phyloP scores from a whole-genome alignment of 2,888 invertebrate genomes.

The Gymnosoma rotundatum region DNA sequence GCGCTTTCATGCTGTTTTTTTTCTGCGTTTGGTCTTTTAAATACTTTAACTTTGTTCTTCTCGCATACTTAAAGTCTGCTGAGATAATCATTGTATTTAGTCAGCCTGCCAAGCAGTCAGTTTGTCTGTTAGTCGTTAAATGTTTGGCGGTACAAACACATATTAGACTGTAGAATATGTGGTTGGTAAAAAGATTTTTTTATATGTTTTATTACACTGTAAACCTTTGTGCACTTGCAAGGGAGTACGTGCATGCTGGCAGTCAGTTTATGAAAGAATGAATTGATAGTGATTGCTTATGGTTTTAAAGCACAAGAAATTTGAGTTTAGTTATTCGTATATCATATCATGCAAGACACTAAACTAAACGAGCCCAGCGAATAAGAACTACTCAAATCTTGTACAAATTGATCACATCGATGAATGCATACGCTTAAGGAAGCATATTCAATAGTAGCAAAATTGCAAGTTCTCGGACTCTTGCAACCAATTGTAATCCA shows the following conservation, averaged over 20 bases:
- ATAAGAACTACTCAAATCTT: too few relatives aligned
- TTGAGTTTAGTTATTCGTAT: too few relatives aligned
- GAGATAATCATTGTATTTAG: constrained; percentile 38
- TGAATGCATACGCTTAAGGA: too few relatives aligned
- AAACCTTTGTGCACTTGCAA: constrained; percentile 32
- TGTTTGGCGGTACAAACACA: constrained; percentile 8
- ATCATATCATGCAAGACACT: too few relatives aligned
- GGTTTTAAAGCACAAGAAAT: too few relatives aligned
- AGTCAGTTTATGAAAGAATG: constrained; percentile 2
- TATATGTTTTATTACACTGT: constrained; percentile 15
- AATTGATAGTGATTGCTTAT: neutral
- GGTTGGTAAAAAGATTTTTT: constrained; percentile 24
- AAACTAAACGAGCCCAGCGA: too few relatives aligned
- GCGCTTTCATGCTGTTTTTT: constrained; percentile 65
- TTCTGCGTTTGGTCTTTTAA: constrained; percentile 40
- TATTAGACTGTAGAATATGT: constrained; percentile 2
- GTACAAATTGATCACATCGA: too few relatives aligned
- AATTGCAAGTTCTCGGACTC: too few relatives aligned
- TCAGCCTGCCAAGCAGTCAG: constrained; percentile 29
- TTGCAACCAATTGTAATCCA: too few relatives aligned
- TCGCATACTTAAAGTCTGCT: constrained; percentile 23
- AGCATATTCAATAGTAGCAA: too few relatives aligned
- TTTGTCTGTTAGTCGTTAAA: constrained; percentile 23
- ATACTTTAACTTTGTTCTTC: constrained; percentile 34
- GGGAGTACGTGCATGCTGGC: neutral